Evolutionary conservation across 2,888 invertebrate species (phyloP), one percentile per base, ranked within the genome.

Genomic region (Agrochola lychnidis): DNA sequence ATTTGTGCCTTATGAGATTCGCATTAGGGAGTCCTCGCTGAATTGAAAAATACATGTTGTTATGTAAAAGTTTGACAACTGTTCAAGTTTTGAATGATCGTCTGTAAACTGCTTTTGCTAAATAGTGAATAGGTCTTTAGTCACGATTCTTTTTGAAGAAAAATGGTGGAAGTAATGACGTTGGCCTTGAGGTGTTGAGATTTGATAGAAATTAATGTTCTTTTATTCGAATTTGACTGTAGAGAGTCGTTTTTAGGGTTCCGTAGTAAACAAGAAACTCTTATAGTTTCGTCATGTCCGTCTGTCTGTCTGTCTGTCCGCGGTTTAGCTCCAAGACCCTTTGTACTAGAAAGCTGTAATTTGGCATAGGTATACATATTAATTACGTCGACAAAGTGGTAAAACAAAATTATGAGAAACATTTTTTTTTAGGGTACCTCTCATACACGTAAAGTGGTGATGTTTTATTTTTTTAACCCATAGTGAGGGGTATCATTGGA

Each of bases 1-100:
- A 88, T 87, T 86, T 74, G 89, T 73, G 86, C 78, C 79, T 69
- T 87, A 87, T 87, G 80, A 82, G 76, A 87, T 78, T 89, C 86
- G 70, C 88, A 86, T 88, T 89, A 87, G 81, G 80, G 67, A 69
- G 45, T n/a, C n/a, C 68, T 64, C 73, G 70, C 59, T 62, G 83
- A 73, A 85, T 81, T 76, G 83, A 70, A 81, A 83, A 85, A 85
- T 85, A 79, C 75, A 71, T 81, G 77, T 84, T 82, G 78, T 64
- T 80, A 62, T 79, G 51, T 57, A 53, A 66, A 87, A 87, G 53
- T 88, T 87, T 79, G 87, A 81, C 70, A 81, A 69, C 64, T 45
- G 70, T 71, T 57, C 42, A 45, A 76, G 63, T 73, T 64, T 71
- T 64, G 78, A 78, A 73, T 79, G 64, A 86, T 86, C 74, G 76